Conservation (phyloP, 2,888 invertebrate species). For the Pseudeuparius sepicola region DNA sequence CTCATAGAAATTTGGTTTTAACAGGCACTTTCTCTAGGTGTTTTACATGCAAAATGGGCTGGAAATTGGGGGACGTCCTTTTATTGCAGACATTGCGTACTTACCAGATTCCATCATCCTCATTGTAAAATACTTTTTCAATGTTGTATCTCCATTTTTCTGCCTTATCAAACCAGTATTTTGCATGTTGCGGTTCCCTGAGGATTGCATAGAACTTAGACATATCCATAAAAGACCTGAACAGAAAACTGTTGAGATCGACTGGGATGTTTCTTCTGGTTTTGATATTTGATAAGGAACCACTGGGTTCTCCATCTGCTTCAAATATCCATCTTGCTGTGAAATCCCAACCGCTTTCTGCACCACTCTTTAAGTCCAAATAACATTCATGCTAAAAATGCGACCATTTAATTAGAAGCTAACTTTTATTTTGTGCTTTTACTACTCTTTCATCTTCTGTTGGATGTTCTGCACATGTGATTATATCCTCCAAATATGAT, state of each 20-base stretch:
- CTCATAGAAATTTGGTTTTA: too few relatives aligned
- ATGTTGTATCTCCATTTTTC: conserved; percentile 49
- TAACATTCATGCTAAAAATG: conserved; percentile 42
- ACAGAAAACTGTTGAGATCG: conserved; percentile 70
- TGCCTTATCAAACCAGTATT: conserved; percentile 40
- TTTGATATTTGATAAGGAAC: conserved; percentile 50
- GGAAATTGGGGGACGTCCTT: too few relatives aligned
- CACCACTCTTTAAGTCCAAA: conserved; percentile 43
- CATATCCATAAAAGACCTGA: conserved; percentile 54
- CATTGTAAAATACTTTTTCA: conserved; percentile 67
- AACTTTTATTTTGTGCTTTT: neutral
- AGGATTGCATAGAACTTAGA: conserved; percentile 49
- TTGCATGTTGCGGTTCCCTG: conserved; percentile 41
- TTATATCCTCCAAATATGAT: conserved; percentile 57
- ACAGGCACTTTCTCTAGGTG: too few relatives aligned
- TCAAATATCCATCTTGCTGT: conserved; percentile 68
- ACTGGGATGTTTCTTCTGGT: conserved; percentile 65
- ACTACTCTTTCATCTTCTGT: conserved; percentile 22
- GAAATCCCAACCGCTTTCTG: conserved; percentile 86
- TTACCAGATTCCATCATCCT: conserved; percentile 66
- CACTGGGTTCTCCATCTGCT: conserved; percentile 37
- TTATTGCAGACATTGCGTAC: too few relatives aligned
- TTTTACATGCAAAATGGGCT: too few relatives aligned
- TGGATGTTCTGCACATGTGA: conserved; percentile 36
- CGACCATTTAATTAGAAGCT: conserved; percentile 1